Conservation (phyloP, 1,140 invertebrate species). For the Cotesia vestalis region DNA sequence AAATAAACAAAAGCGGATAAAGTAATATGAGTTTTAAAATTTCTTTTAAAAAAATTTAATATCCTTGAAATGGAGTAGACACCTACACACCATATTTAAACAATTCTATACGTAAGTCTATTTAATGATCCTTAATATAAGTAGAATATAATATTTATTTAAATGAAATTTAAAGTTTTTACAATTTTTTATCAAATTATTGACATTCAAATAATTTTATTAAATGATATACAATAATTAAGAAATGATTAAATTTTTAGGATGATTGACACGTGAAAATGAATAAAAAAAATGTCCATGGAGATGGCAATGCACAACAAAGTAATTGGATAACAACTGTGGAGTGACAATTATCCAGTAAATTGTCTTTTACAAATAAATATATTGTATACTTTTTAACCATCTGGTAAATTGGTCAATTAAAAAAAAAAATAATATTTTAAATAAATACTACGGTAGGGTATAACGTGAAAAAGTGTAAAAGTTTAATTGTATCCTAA, state of each 20-base stretch:
- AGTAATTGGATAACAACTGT: too few species aligned
- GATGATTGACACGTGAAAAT: too few species aligned
- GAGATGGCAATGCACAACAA: too few species aligned
- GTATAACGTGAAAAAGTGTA: neutral
- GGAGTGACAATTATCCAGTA: too few species aligned
- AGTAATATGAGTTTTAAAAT: neutral
- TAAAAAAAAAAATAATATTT: neutral
- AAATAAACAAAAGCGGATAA: too few species aligned
- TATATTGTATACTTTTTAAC: neutral
- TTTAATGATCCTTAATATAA: neutral
- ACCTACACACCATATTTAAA: slow-evolving; percentile 1
- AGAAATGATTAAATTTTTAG: too few species aligned
- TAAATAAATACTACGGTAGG: neutral
- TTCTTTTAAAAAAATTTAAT: neutral
- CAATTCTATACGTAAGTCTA: neutral
- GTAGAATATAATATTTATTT: too few species aligned
- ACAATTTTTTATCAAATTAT: too few species aligned
- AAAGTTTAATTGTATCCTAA: slow-evolving; percentile 42
- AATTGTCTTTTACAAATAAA: neutral
- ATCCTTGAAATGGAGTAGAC: neutral
- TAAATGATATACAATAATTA: too few species aligned
- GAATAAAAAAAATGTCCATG: too few species aligned
- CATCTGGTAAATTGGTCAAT: neutral
- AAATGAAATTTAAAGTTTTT: too few species aligned
- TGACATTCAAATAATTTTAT: too few species aligned